Evolutionary conservation across 37 sponge, comb jelly and placozoan genomes (phyloP).

Genomic region (Spongia lamella): DNA sequence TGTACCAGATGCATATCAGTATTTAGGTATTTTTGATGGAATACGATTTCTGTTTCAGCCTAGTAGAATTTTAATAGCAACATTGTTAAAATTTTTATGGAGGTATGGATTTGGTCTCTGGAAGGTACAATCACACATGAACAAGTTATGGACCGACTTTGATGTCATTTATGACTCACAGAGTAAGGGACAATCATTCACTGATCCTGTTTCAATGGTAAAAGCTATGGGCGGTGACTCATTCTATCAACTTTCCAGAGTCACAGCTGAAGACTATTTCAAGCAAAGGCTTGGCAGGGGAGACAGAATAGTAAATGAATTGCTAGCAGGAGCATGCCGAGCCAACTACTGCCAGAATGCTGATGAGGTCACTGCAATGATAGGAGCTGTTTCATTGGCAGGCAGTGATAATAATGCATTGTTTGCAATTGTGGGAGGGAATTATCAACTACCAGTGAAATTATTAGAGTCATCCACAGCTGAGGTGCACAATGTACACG

Average conservation of each 20-base stretch:
- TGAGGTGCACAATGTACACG: constrained; percentile 36
- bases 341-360: constrained; percentile 73
- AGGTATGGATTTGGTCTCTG: constrained; percentile 66
- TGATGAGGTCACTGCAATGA: constrained; percentile 55
- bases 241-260: constrained; percentile 17
- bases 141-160: constrained; percentile 58
- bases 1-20: no score
- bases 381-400: constrained; percentile 66
- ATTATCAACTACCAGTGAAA: constrained; percentile 60
- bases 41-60: constrained; percentile 43
- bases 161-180: constrained; percentile 68
- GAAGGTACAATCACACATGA: constrained; percentile 34
- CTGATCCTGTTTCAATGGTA: constrained; percentile 74
- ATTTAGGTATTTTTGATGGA: constrained; percentile 74
- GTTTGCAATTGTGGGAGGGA: constrained; percentile 81
- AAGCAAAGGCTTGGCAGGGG: constrained; percentile 16
- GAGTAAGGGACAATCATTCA: constrained; percentile 55
- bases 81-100: constrained; percentile 44
- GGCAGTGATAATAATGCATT: constrained; percentile 68
- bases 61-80: constrained; percentile 37
- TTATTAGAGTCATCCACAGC: constrained; percentile 58
- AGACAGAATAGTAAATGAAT: constrained; percentile 50
- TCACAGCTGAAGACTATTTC: constrained; percentile 54
- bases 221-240: constrained; percentile 28
- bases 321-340: constrained; percentile 63